These are phyloP conservation scores for Pangasius sanitwongsei DNA, from an alignment of 2,797 vertebrate species.

Conservation along the genomic window DNA sequence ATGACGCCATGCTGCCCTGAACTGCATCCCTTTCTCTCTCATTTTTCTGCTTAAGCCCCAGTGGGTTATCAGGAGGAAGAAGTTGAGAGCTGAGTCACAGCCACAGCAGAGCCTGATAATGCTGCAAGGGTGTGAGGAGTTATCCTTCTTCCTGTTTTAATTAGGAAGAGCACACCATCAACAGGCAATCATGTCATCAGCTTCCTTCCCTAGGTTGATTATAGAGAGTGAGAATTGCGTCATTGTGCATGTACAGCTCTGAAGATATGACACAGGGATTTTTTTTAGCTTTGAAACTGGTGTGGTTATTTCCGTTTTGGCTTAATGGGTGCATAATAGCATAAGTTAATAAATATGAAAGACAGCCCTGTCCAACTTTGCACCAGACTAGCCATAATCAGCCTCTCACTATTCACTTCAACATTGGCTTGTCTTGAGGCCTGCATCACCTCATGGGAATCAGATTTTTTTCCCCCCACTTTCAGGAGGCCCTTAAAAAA, in stretches of 20 bases:
- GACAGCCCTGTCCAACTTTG: background rate
- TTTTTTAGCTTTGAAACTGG: conserved; percentile 55
- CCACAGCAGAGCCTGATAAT: conserved; percentile 60
- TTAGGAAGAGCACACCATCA: conserved; percentile 62
- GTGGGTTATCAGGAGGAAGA: conserved; percentile 69
- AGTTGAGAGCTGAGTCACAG: conserved; percentile 71
- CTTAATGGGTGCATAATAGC: conserved; percentile 28
- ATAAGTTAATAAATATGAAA: conserved; percentile 36
- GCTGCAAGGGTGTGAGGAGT: conserved; percentile 63
- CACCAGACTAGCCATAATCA: conserved; percentile 59
- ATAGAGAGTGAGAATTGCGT: conserved; percentile 50
- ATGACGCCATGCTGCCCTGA: conserved; percentile 34
- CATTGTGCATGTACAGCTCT: conserved; percentile 23
- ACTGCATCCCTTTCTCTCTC: conserved; percentile 45
- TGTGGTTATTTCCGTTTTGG: conserved; percentile 43
- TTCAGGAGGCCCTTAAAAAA: conserved; percentile 65
- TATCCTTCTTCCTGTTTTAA: conserved; percentile 72
- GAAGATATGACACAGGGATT: conserved; percentile 24
- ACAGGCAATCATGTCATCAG: conserved; percentile 63
- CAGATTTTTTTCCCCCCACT: background rate
- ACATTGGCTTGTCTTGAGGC: conserved; percentile 64
- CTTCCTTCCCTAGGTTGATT: conserved; percentile 65
- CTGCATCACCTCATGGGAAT: conserved; percentile 65
- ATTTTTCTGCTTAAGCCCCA: conserved; percentile 60
- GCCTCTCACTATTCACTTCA: conserved; percentile 48